phyloP scores from a whole-genome alignment of 2,888 invertebrate species.

The Saturnia pavonia region DNA sequence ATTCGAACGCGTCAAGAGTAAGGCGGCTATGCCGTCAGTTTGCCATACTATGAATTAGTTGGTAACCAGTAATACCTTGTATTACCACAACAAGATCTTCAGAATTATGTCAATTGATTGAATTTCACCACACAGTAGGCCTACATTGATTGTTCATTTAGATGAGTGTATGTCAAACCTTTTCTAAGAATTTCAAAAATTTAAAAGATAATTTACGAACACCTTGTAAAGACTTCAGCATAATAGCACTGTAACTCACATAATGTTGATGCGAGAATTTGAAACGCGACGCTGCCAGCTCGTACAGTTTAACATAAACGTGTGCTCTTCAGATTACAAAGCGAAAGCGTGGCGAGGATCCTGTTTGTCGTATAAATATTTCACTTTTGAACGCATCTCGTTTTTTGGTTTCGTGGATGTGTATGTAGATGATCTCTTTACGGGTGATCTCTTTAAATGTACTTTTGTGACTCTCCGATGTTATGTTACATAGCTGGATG shows the following conservation, averaged over 20 bases:
- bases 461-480: background rate
- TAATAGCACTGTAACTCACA: constrained; percentile 5
- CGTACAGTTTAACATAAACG: background rate
- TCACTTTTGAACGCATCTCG: background rate
- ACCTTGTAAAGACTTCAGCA: background rate
- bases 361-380: background rate
- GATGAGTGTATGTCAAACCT: background rate
- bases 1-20: too few species aligned
- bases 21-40: too few species aligned
- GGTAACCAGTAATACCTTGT: too few species aligned
- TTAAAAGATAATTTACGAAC: background rate
- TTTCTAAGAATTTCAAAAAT: background rate
- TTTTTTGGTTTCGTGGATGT: too few species aligned
- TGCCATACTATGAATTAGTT: too few species aligned
- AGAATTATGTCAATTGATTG: too few species aligned
- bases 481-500: background rate
- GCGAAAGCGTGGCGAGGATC: background rate
- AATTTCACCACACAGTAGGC: too few species aligned
- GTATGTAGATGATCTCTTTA: background rate
- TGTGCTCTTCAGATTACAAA: background rate
- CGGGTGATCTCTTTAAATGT: too few species aligned
- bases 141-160: background rate
- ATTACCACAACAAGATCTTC: too few species aligned
- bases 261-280: background rate
- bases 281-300: background rate